Evolutionary conservation across 2,113 vertebrate species (phyloP), one percentile per base, ranked within the genome.

Genomic region (Sceloporus undulatus): DNA sequence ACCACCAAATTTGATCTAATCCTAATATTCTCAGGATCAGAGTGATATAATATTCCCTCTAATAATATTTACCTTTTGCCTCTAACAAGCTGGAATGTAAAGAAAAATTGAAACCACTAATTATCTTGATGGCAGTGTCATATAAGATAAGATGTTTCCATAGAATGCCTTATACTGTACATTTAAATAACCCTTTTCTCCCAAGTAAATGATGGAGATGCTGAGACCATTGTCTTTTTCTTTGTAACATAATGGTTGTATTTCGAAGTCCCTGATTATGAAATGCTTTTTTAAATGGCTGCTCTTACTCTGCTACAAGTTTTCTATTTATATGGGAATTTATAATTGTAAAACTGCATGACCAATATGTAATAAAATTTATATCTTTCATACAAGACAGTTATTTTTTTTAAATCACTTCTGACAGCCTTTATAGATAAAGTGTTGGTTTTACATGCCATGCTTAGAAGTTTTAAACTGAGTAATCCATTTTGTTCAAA

Each of bases 281-380:
- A 70, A 87, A 70, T 87, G 84, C 52, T 59, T 10, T 79, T 90
- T 78, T 92, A 54, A 48, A 73, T 3, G 85, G 56, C 92, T 83
- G 80, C 25, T 79, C 3, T 75, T 91, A 3, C 88, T 91, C 75
- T 88, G 76, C 19, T 71, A 79, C 88, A 65, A 93, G 52, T 42
- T 87, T 93, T 80, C 42, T 95, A 91, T 94, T 93, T 94, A 92
- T 90, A 89, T 89, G 54, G 4, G 2, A 88, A 88, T 93, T 95
- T 94, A 74, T 94, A 93, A 93, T 90, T 85, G 78, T 82, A 87
- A 94, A 95, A 94, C 88, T 87, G 38, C 84, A 93, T 94, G 93
- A n/a, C 87, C 66, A 85, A 90, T 93, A 87, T 79, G 85, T 81
- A 86, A 7, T 80, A 92, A 85, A 85, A 94, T 92, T 90, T 83